phyloP scores from a whole-genome alignment of 2,888 invertebrate genomes.

The Acholoe squamosa region DNA sequence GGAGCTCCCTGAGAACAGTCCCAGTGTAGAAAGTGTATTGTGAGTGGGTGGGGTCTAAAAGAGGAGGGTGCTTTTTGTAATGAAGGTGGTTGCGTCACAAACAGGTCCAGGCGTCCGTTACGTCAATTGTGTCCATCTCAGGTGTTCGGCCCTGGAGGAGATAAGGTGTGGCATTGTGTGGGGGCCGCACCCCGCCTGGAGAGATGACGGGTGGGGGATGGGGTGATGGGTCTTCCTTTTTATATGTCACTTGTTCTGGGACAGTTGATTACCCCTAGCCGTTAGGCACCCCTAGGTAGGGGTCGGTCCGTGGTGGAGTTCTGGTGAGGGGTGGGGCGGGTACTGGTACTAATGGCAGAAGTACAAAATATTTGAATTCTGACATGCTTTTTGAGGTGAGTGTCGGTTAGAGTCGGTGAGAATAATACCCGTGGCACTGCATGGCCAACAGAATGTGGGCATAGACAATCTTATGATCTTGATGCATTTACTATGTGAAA shows the following conservation, averaged over 20 bases:
- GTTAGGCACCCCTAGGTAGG: background rate
- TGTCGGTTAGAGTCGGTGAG: too few species aligned
- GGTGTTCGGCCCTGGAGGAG: background rate
- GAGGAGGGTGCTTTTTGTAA: background rate
- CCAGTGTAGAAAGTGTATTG: background rate
- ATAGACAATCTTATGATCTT: too few species aligned
- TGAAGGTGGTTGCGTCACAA: slow-evolving; percentile 40
- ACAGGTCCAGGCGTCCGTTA: background rate
- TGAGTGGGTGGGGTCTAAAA: background rate
- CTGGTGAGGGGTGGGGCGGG: too few species aligned
- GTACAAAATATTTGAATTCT: too few species aligned
- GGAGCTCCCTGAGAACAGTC: background rate
- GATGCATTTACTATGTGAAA: too few species aligned
- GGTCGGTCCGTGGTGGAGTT: too few species aligned
- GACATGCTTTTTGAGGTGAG: too few species aligned
- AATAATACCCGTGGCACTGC: too few species aligned
- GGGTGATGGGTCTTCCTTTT: background rate
- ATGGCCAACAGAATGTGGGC: too few species aligned
- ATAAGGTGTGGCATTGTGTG: slow-evolving; percentile 27
- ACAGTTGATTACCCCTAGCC: background rate
- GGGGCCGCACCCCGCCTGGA: background rate
- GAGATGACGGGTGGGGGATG: background rate
- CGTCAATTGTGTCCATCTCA: slow-evolving; percentile 43
- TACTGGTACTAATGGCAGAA: too few species aligned
- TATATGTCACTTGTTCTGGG: background rate